phyloP scores from a whole-genome alignment of 2,888 invertebrate genomes.

The Flexamia atlantica region DNA sequence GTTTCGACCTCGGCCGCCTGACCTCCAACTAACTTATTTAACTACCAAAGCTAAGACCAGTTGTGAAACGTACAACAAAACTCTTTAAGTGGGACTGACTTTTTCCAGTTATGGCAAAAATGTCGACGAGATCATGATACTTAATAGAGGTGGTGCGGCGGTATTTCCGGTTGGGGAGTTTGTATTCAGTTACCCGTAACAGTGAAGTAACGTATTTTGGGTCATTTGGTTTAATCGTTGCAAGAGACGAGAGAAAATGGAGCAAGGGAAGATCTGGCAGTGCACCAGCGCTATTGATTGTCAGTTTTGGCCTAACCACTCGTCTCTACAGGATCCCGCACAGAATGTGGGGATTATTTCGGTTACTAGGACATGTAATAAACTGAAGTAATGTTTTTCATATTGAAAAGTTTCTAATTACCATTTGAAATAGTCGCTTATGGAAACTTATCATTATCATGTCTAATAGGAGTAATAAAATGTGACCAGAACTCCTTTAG shows the following conservation, averaged over 20 bases:
- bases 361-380: background rate
- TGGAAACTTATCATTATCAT: too few species aligned
- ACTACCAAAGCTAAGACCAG: too few species aligned
- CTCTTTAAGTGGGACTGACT: too few species aligned
- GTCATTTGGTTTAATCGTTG: constrained; percentile 17
- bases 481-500: too few species aligned
- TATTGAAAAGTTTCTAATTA: too few species aligned
- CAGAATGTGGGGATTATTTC: background rate
- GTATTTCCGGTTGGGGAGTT: background rate
- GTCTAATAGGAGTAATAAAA: too few species aligned
- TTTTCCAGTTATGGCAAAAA: too few species aligned
- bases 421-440: too few species aligned
- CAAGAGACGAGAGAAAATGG: constrained; percentile 1
- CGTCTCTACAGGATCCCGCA: background rate
- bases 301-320: constrained; percentile 27
- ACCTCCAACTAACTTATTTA: too few species aligned
- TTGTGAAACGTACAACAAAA: too few species aligned
- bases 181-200: background rate
- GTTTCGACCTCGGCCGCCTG: too few species aligned
- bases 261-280: constrained; percentile 34
- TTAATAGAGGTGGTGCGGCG: background rate
- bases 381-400: too few species aligned
- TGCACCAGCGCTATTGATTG: constrained; percentile 24
- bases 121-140: background rate
- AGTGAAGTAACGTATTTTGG: background rate